Percentiles rank a stretch among this genome's conserved stretches.
These are phyloP conservation scores for Bombus soroeensis DNA, from an alignment of 1,140 invertebrate species.

Conservation along the genomic window DNA sequence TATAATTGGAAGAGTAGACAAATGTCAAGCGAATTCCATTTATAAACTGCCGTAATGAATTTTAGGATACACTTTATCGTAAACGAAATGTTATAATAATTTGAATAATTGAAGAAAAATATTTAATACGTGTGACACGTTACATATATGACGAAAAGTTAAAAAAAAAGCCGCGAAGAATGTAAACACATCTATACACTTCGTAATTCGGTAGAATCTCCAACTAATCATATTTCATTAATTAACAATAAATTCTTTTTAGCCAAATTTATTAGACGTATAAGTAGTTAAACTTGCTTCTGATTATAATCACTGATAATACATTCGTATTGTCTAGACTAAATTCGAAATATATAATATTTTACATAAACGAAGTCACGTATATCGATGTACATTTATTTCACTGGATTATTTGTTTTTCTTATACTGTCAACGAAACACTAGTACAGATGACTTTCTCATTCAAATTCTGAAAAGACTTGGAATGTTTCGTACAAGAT, in stretches of 20 bases:
- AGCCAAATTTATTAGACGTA: neutral
- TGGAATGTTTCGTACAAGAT: neutral
- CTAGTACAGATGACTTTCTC: neutral
- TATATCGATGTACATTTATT: neutral
- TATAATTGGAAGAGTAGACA: neutral
- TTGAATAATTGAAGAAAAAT: neutral
- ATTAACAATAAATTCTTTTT: neutral
- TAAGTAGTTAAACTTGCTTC: neutral
- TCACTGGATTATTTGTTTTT: neutral
- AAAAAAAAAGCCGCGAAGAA: conserved; percentile 37
- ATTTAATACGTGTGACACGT: neutral
- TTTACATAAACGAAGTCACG: neutral
- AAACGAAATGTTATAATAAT: neutral
- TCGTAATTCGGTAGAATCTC: neutral
- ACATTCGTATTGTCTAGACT: neutral
- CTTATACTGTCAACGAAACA: neutral
- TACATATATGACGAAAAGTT: neutral
- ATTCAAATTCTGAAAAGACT: conserved; percentile 9
- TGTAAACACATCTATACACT: neutral
- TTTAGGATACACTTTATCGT: neutral
- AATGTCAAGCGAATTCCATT: neutral
- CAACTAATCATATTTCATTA: too few species aligned
- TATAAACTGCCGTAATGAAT: neutral
- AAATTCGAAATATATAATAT: neutral
- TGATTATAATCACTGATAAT: neutral